Evolutionary conservation across 2,797 vertebrate genomes (phyloP).

Genomic region (Mycteria americana): DNA sequence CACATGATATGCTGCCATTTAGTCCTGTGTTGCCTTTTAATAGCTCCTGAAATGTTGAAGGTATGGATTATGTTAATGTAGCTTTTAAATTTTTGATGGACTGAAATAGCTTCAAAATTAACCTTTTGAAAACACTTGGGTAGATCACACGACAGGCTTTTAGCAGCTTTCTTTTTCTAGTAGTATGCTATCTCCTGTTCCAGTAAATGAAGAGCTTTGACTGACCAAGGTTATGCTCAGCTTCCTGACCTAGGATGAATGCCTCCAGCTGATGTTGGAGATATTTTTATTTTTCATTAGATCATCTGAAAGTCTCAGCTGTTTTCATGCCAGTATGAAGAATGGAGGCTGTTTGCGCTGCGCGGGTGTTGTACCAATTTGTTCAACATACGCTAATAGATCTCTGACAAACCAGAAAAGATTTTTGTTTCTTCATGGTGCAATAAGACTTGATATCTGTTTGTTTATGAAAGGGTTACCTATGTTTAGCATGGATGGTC

Average conservation of each 20-base stretch:
- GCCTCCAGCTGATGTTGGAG: background rate
- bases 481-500: background rate
- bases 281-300: constrained; percentile 27
- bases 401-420: background rate
- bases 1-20: background rate
- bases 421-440: background rate
- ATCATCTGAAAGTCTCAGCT: background rate
- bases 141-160: background rate
- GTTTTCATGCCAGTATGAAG: background rate
- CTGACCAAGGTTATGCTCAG: background rate
- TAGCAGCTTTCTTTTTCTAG: background rate
- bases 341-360: background rate
- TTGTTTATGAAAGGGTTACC: background rate
- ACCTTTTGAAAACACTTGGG: constrained; percentile 33
- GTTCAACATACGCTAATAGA: background rate
- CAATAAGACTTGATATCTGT: background rate
- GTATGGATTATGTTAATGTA: constrained; percentile 51
- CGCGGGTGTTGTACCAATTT: background rate
- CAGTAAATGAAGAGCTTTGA: background rate
- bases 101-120: constrained; percentile 45
- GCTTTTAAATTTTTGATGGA: constrained; percentile 52
- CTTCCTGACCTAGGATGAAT: background rate
- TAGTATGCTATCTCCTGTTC: background rate
- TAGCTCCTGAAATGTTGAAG: constrained; percentile 29
- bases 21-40: background rate